Conservation (phyloP, 2,113 vertebrate genomes). For the Anhinga rufa region DNA sequence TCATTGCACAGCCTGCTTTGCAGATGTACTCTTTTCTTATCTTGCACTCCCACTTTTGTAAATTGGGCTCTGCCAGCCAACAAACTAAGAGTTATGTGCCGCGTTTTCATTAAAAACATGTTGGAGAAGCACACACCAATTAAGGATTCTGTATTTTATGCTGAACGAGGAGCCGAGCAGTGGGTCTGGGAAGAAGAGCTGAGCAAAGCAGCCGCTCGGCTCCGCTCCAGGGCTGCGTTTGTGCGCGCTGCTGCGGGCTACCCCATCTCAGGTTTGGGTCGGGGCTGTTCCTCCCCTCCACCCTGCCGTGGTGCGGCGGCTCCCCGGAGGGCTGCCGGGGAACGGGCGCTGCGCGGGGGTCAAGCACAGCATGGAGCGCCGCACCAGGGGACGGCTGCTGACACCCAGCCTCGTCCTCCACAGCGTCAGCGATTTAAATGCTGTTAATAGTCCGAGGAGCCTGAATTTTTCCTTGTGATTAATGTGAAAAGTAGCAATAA, state of each 20-base stretch:
- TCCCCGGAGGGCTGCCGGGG: background rate
- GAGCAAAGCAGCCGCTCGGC: conserved; percentile 39
- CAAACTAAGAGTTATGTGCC: conserved; percentile 99
- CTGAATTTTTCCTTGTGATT: background rate
- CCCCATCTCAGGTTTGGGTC: background rate
- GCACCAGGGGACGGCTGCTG: fast-evolving
- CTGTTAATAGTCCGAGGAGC: background rate
- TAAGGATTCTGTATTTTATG: conserved; percentile 92
- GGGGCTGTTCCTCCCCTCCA: background rate
- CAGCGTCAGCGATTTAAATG: fast-evolving
- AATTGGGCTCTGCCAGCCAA: conserved; percentile 99
- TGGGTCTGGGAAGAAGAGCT: conserved; percentile 70
- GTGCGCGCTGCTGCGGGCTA: background rate
- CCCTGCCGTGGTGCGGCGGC: background rate
- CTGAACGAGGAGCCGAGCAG: conserved; percentile 82
- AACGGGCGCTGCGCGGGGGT: background rate
- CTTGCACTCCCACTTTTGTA: conserved; percentile 99
- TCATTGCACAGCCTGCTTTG: conserved; percentile 95
- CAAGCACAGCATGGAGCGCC: fast-evolving
- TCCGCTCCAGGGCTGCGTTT: background rate
- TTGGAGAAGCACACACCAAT: conserved; percentile 97
- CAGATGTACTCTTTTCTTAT: conserved; percentile 98
- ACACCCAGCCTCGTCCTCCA: fast-evolving
- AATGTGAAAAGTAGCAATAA: background rate
- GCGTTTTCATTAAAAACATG: conserved; percentile 99